Conservation (phyloP, 2,888 invertebrate genomes). For the Watsonalla cultraria region DNA sequence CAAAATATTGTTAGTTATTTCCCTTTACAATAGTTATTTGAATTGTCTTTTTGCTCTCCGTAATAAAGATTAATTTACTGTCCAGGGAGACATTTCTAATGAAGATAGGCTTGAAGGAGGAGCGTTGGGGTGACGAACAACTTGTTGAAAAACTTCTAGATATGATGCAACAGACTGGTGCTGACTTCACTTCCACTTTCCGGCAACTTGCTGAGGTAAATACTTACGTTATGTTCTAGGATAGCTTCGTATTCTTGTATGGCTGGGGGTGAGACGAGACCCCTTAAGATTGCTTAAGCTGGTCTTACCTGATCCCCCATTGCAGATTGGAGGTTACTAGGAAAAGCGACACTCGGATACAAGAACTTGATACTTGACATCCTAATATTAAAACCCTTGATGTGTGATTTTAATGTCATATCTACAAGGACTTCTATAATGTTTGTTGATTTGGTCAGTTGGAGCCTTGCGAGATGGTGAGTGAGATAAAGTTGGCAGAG, state of each 20-base stretch:
- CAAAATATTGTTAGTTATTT: conserved; percentile 60
- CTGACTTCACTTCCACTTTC: conserved; percentile 81
- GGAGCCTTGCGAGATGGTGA: conserved; percentile 60
- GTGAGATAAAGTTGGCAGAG: conserved; percentile 48
- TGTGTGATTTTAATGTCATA: too few species aligned
- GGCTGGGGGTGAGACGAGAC: too few species aligned
- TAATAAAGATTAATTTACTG: neutral
- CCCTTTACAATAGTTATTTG: neutral
- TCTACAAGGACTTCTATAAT: too few species aligned
- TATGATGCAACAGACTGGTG: conserved; percentile 81
- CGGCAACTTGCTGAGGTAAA: conserved; percentile 73
- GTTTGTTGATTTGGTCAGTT: conserved; percentile 29
- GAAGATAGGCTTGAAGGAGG: conserved; percentile 76
- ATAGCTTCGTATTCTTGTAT: too few species aligned
- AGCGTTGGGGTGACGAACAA: conserved; percentile 67
- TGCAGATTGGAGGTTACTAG: neutral
- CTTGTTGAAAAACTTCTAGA: conserved; percentile 75
- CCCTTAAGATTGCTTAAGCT: too few species aligned
- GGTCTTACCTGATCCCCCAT: neutral
- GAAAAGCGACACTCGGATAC: too few species aligned
- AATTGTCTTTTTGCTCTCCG: too few species aligned
- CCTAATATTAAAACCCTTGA: too few species aligned
- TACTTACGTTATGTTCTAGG: too few species aligned
- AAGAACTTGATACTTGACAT: too few species aligned
- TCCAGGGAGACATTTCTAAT: conserved; percentile 65